Evolutionary conservation across 2,888 invertebrate genomes (phyloP).

Genomic region (Dicyrtoma fusca): DNA sequence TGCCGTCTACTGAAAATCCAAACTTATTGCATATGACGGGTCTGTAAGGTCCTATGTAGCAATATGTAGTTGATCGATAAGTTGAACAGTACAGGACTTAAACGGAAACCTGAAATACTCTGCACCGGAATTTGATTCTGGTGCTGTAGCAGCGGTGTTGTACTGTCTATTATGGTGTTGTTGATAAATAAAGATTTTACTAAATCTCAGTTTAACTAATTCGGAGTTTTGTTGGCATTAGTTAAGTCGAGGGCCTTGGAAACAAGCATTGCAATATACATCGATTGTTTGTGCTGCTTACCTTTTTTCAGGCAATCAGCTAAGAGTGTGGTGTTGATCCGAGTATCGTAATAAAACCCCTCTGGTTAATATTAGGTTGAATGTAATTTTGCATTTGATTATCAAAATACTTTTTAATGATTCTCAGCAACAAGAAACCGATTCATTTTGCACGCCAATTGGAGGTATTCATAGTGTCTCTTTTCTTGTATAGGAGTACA

Average conservation of each 20-base stretch:
- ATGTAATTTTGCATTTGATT: not conserved
- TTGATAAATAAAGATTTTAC: not conserved
- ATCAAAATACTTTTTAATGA: not conserved
- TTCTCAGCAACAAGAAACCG: not conserved
- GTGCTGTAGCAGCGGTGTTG: not conserved
- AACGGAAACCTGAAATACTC: not conserved
- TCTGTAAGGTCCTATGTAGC: not conserved
- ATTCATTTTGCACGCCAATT: conserved; percentile 5
- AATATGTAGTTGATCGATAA: not conserved
- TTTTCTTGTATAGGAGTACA: conserved; percentile 9
- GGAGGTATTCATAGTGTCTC: not conserved
- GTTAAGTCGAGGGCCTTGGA: not conserved
- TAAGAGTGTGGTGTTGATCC: conserved; percentile 19
- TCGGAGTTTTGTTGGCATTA: not conserved
- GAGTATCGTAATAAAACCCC: conserved; percentile 1
- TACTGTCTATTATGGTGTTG: not conserved
- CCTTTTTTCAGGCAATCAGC: not conserved
- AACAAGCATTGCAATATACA: not conserved
- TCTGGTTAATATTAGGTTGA: not conserved
- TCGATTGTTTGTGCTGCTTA: not conserved
- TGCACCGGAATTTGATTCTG: not conserved
- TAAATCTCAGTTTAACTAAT: too few relatives aligned
- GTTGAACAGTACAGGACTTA: not conserved
- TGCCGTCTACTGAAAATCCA: not conserved
- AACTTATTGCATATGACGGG: not conserved